Conservation (phyloP, 1,140 invertebrate genomes). For the Hylaeus volcanicus region DNA sequence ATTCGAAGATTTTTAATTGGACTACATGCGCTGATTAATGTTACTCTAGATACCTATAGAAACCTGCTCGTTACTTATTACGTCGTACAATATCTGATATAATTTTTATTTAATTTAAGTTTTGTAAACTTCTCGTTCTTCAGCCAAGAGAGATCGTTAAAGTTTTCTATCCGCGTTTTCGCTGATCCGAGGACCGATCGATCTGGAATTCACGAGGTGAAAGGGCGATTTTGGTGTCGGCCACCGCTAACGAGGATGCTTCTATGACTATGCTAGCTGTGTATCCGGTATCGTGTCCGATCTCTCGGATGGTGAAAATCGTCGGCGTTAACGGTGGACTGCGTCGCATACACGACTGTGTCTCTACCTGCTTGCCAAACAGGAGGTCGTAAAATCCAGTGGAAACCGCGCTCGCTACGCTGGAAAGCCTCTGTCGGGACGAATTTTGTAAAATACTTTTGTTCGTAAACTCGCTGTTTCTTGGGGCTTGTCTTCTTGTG, state of each 20-base stretch:
- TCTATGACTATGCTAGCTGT: constrained; percentile 9
- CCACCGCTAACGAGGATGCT: constrained; percentile 30
- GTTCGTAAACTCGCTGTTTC: not conserved
- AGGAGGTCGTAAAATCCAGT: constrained; percentile 23
- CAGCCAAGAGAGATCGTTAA: too few relatives aligned
- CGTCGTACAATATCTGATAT: too few relatives aligned
- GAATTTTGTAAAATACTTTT: constrained; percentile 1
- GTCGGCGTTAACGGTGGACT: constrained; percentile 42
- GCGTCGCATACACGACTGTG: constrained; percentile 13
- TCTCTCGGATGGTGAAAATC: constrained; percentile 57
- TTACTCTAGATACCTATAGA: too few relatives aligned
- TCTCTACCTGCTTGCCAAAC: constrained; percentile 47
- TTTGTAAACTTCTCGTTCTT: too few relatives aligned
- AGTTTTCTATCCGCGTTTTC: not conserved
- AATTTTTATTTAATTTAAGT: too few relatives aligned
- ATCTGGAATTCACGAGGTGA: constrained; percentile 35
- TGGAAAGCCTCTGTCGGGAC: not conserved
- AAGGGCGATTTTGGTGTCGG: constrained; percentile 37
- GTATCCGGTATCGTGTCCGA: constrained; percentile 45
- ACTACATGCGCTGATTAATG: too few relatives aligned
- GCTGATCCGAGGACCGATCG: constrained; percentile 1
- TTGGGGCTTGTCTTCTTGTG: not conserved
- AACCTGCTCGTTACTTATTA: too few relatives aligned
- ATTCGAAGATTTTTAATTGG: too few relatives aligned
- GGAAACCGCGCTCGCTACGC: not conserved